Base-by-base conservation (phyloP, 2,888 invertebrate species). In the Mystacides longicornis region DNA sequence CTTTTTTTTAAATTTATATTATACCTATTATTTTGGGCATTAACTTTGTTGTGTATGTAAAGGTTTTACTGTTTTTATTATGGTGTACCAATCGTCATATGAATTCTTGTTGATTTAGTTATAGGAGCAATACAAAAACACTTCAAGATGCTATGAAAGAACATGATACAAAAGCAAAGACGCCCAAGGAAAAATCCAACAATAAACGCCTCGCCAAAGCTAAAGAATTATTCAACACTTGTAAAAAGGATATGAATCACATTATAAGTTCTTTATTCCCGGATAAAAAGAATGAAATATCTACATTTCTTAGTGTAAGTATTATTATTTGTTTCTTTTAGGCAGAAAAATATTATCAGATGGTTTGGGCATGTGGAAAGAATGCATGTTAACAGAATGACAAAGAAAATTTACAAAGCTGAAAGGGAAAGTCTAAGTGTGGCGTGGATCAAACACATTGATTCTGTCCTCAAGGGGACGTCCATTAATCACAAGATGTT, bases 211-310 rank as follows among this genome's bases (percentile, higher is more conserved):
- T 74, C 0, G 59, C 62, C 7, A 71, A 68, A 50, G 74, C 74
- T 1, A 72, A 69, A 52, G 67, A 70, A 4, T 66, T 61, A 43
- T 77, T 77, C 53, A 63, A 64, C 0, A 55, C 61, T 1, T 64
- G 75, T 65, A 77, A 75, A 62, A 64, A 57, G 4, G 68, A 71
- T 55, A 64, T 77, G 0, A 69, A 69, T 4, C 65, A 66, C 0
- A 65, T 76, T 0, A 68, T 77, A 45, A 60, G 68, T 19, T 67
- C 72, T 0, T 60, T 74, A 53, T 73, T 69, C 48, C 73, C 73
- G 0, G 65, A 68, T 20, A 62, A 64, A 1, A 64, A 67, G 27
- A 66, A 65, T 0, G 42, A 64, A 21, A 64, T 75, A 2, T 64
- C 66, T 27, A 67, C 68, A 11, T 52, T 71, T 47, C 62, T 75